phyloP scores from a whole-genome alignment of 2,888 invertebrate genomes.

The Eledona agricola region DNA sequence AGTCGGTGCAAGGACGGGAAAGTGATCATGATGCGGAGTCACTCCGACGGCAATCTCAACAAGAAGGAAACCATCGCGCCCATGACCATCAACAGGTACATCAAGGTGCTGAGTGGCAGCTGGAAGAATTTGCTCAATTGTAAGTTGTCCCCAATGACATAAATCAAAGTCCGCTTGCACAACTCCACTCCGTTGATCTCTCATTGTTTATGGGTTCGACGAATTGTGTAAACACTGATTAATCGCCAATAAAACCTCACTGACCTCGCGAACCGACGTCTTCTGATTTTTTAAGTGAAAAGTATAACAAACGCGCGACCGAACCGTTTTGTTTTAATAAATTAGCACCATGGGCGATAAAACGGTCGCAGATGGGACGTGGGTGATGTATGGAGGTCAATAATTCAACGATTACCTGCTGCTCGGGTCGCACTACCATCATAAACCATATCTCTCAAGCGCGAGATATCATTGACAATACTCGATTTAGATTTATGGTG shows the following conservation, averaged over 20 bases:
- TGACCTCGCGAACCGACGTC: slow-evolving; percentile 15
- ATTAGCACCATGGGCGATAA: slow-evolving; percentile 15
- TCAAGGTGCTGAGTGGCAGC: slow-evolving; percentile 78
- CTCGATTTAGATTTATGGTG: slow-evolving; percentile 20
- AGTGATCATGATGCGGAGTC: slow-evolving; percentile 69
- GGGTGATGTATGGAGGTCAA: slow-evolving; percentile 18
- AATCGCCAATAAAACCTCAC: slow-evolving; percentile 25
- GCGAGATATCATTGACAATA: slow-evolving; percentile 13
- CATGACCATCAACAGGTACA: slow-evolving; percentile 71
- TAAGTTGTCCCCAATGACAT: slow-evolving; percentile 66
- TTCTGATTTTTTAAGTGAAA: neutral
- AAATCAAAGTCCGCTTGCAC: slow-evolving; percentile 8
- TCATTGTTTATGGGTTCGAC: slow-evolving; percentile 10
- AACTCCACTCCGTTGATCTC: neutral
- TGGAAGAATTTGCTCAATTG: slow-evolving; percentile 82
- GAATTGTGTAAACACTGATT: slow-evolving; percentile 26
- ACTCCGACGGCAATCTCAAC: slow-evolving; percentile 76
- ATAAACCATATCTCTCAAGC: slow-evolving; percentile 9
- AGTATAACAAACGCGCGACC: neutral
- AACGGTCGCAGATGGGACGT: slow-evolving; percentile 7
- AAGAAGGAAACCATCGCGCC: slow-evolving; percentile 54
- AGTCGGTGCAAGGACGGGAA: slow-evolving; percentile 50
- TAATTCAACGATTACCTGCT: slow-evolving; percentile 23
- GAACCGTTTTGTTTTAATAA: slow-evolving; percentile 6
- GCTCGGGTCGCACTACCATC: slow-evolving; percentile 11